Base-by-base conservation (phyloP, 2,888 invertebrate genomes). In the Caenorhabditis doughertyi region DNA sequence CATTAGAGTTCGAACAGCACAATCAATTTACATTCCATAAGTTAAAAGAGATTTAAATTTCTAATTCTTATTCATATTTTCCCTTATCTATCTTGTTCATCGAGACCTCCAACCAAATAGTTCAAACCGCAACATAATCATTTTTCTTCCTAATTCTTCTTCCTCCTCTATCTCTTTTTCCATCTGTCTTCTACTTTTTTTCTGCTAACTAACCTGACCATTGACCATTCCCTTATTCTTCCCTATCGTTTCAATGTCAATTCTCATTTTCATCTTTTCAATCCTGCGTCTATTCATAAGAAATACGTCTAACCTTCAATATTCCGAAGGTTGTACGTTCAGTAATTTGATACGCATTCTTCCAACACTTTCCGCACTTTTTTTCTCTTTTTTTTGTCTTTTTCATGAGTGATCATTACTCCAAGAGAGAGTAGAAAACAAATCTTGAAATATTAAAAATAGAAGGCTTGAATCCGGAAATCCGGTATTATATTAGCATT, bases 261-360 rank as follows among this genome's bases (percentile, higher is more conserved):
- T 51, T 62, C 62, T 27, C 18, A 53, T 64, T 49, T 62, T 73
- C 73, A 21, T 65, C 65, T 44, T 64, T 42, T 53, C 51, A 29
- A 21, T n/a, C 55, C 60, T 71, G 21, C 49, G 42, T 62, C 73
- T 68, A 44, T 60, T 39, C 55, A 47, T 21, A 42, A 21, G 1
- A 29, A 47, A 47, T 29, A 51, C 56, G n/a, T 47, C 29, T 53
- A 21, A 53, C 53, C 39, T n/a, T 35, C 47, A 23, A 7, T 21
- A 16, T 32, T 65, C n/a, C 32, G 32, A 49, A 51, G 51, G 65
- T 65, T 39, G 29, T 56, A 47, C 53, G 53, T 60, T 72, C 79
- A 53, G 60, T 79, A 60, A 68, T 60, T 65, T 60, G 60, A 60
- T 79, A 60, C 64, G 29, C 74, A 25, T 53, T 56, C 47, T 42